phyloP scores from a whole-genome alignment of 2,888 invertebrate genomes.

The Philonicus albiceps region DNA sequence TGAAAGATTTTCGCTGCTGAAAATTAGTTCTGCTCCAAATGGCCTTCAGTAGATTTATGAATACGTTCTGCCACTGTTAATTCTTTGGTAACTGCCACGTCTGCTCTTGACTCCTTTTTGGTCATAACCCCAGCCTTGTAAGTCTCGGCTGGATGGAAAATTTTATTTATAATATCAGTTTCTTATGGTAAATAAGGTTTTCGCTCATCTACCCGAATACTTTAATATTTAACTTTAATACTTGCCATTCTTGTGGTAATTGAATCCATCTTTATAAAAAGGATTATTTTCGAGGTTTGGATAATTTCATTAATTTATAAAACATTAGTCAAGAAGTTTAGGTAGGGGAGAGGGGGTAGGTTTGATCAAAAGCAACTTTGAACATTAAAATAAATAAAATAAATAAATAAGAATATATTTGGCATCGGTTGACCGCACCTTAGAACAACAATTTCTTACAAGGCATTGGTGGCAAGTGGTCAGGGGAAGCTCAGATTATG shows the following conservation, averaged over 20 bases:
- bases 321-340: not conserved
- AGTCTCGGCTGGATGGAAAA: not conserved
- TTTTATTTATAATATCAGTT: not conserved
- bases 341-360: no score
- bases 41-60: not conserved
- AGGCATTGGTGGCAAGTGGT: no score
- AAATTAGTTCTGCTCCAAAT: not conserved
- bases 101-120: not conserved
- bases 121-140: not conserved
- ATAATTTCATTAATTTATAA: not conserved
- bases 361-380: no score
- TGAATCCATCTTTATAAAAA: not conserved
- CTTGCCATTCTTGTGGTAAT: not conserved
- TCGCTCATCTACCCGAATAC: not conserved
- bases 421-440: no score
- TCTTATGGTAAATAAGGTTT: not conserved
- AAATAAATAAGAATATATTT: no score
- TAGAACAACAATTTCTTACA: no score
- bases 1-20: not conserved
- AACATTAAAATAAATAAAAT: no score
- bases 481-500: no score
- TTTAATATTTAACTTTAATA: not conserved
- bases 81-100: not conserved
- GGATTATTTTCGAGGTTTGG: not conserved
- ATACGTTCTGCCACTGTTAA: not conserved